Conservation (phyloP, 2,888 invertebrate species). For the Rotaria socialis region DNA sequence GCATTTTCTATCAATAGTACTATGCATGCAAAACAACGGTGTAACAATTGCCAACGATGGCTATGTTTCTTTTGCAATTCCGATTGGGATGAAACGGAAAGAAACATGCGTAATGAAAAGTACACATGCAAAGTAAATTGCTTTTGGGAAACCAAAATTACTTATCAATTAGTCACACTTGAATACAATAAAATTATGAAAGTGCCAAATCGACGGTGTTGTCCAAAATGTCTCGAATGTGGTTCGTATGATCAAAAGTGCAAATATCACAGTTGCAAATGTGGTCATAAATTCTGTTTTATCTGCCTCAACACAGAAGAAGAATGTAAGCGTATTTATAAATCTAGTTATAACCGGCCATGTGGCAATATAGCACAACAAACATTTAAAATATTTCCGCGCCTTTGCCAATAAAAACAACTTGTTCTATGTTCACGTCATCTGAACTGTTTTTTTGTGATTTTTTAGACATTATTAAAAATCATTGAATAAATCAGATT, state of each 20-base stretch:
- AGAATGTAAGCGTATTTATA: not conserved
- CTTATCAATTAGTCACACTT: slow-evolving; percentile 2
- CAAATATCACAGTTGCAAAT: not conserved
- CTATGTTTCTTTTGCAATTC: slow-evolving; percentile 6
- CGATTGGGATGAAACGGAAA: not conserved
- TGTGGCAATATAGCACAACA: not conserved
- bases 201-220: not conserved
- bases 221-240: not conserved
- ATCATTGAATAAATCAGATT: not conserved
- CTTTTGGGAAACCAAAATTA: slow-evolving; percentile 30
- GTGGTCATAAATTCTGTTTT: slow-evolving; percentile 2
- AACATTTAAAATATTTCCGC: slow-evolving; percentile 13
- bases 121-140: not conserved
- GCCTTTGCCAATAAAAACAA: not conserved
- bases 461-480: not conserved
- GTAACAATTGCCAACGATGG: slow-evolving; percentile 19
- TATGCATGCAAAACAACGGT: slow-evolving; percentile 20
- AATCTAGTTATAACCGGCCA: not conserved
- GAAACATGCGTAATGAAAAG: not conserved
- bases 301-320: not conserved
- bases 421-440: not conserved
- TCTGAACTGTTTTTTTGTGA: not conserved
- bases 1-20: slow-evolving; percentile 2
- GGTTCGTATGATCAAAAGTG: not conserved
- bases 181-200: not conserved